phyloP scores from a whole-genome alignment of 2,888 invertebrate species.

The Leptinotarsa haldemani region DNA sequence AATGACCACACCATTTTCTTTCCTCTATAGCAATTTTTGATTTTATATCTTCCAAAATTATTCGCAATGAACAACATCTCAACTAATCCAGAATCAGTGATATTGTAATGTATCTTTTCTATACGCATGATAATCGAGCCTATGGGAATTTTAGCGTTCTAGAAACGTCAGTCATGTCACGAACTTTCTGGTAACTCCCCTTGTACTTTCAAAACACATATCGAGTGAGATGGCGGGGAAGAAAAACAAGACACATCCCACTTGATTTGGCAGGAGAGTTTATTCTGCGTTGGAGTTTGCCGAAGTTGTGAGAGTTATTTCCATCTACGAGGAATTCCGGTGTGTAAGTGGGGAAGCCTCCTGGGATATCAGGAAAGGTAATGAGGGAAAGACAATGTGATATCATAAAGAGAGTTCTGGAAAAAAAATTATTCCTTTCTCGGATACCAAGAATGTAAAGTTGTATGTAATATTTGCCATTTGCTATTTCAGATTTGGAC shows the following conservation, averaged over 20 bases:
- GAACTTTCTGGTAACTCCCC: slow-evolving; percentile 20
- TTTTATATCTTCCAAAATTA: not conserved
- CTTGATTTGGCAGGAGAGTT: slow-evolving; percentile 28
- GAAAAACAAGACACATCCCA: slow-evolving; percentile 21
- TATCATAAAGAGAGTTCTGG: too few species aligned
- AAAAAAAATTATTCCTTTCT: too few species aligned
- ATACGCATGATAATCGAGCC: slow-evolving; percentile 6
- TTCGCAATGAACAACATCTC: not conserved
- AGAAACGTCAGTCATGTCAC: slow-evolving; percentile 5
- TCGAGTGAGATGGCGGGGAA: not conserved
- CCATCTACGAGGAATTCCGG: slow-evolving; percentile 10
- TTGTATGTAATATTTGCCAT: too few species aligned
- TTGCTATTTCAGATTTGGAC: too few species aligned
- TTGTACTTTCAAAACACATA: slow-evolving; percentile 23
- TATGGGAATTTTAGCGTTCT: not conserved
- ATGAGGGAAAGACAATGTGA: too few species aligned
- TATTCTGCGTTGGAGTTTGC: slow-evolving; percentile 9
- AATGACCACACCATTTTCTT: too few species aligned
- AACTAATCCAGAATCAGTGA: not conserved
- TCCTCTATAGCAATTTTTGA: too few species aligned
- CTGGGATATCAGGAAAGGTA: too few species aligned
- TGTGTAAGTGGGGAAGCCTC: not conserved
- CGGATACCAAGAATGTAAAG: too few species aligned
- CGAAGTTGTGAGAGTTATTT: slow-evolving; percentile 23
- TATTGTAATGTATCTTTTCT: slow-evolving; percentile 4